Evolutionary conservation across 2,113 vertebrate species (phyloP).

Genomic region (Entomyzon cyanotis): DNA sequence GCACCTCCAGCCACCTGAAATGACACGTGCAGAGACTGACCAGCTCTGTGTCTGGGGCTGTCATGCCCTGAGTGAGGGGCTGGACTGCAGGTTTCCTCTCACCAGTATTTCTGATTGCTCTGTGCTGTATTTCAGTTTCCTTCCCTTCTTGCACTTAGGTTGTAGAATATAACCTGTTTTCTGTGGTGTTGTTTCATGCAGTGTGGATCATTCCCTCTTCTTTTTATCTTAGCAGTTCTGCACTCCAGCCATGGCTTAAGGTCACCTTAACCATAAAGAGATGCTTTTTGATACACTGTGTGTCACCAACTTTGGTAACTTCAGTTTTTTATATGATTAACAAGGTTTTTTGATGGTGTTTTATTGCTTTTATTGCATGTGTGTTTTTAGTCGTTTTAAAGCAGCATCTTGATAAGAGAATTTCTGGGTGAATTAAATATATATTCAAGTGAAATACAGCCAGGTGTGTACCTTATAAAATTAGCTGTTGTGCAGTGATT

Average conservation of each 20-base stretch:
- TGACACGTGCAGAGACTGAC: background rate
- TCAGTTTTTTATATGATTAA: background rate
- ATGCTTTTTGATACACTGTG: background rate
- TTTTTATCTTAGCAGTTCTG: background rate
- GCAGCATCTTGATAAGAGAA: background rate
- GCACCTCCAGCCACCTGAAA: background rate
- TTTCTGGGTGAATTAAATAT: background rate
- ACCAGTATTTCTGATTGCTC: fast-evolving
- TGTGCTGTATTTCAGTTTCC: background rate
- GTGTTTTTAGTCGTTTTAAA: background rate
- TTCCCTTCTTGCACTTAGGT: background rate
- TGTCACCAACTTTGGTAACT: background rate
- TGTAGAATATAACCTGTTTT: background rate
- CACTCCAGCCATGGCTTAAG: background rate
- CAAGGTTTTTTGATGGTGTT: background rate
- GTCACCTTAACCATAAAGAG: background rate
- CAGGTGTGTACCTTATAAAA: background rate
- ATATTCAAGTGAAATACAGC: background rate
- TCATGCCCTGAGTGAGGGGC: background rate
- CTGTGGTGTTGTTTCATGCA: background rate
- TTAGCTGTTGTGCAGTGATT: background rate
- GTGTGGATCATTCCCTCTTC: background rate
- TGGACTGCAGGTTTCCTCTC: background rate
- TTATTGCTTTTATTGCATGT: background rate
- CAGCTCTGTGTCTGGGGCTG: background rate